Conservation (phyloP, 2,888 invertebrate species). For the Himalopsyche japonica region DNA sequence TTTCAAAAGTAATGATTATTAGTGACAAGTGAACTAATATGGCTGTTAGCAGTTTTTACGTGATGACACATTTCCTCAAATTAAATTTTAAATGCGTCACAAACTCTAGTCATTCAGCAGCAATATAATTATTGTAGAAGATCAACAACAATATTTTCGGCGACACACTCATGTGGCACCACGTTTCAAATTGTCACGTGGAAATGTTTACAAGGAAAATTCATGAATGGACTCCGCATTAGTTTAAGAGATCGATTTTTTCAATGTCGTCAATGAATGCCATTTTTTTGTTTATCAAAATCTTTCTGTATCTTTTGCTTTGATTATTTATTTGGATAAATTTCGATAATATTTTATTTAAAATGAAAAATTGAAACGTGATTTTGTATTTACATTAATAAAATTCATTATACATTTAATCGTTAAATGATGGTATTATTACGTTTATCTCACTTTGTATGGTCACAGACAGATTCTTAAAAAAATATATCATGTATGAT, state of each 20-base stretch:
- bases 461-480: too few species aligned
- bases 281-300: too few species aligned
- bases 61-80: not conserved
- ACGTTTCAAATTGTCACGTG: not conserved
- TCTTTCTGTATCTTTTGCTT: too few species aligned
- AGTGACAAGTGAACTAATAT: not conserved
- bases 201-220: not conserved
- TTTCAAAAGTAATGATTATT: too few species aligned
- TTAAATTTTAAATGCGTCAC: not conserved
- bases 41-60: not conserved
- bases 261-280: not conserved
- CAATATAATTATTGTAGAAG: not conserved
- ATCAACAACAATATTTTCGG: not conserved
- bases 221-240: not conserved
- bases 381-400: too few species aligned
- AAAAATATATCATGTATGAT: too few species aligned
- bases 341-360: too few species aligned
- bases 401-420: too few species aligned
- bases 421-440: too few species aligned
- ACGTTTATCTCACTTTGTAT: too few species aligned
- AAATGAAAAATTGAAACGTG: too few species aligned
- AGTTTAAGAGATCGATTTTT: not conserved
- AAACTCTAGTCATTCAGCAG: not conserved
- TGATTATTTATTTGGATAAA: too few species aligned
- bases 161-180: not conserved